A percentile compares a stretch with the other conserved stretches of the same genome.
Evolutionary conservation across 2,797 vertebrate species (phyloP).

Genomic region (Sternotherus odoratus): DNA sequence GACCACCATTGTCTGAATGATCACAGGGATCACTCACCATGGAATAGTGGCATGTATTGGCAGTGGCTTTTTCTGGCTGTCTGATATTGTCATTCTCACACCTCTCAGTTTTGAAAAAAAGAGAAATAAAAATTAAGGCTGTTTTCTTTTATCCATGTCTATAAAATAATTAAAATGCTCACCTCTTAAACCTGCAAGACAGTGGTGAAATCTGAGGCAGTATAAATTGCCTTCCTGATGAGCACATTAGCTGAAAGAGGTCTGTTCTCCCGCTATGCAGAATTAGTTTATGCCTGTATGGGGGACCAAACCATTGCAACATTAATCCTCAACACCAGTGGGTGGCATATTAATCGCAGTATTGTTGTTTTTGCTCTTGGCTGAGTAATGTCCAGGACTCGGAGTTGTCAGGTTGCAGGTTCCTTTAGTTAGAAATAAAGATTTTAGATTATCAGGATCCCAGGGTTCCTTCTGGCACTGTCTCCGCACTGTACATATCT

Average conservation of each 20-base stretch:
- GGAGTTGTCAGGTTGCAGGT: fast-evolving
- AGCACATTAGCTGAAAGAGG: slow-evolving; percentile 41
- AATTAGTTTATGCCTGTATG: slow-evolving; percentile 57
- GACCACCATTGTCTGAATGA: background rate
- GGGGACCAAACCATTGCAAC: slow-evolving; percentile 19
- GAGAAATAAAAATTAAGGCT: background rate
- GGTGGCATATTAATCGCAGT: slow-evolving; percentile 28
- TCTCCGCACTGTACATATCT: background rate
- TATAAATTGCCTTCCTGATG: slow-evolving; percentile 50
- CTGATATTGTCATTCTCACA: background rate
- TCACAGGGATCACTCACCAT: background rate
- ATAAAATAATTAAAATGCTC: slow-evolving; percentile 12
- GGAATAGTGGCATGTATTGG: background rate
- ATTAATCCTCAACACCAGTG: slow-evolving; percentile 26
- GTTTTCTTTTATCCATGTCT: background rate
- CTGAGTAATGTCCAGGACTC: background rate
- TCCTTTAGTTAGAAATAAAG: slow-evolving; percentile 17
- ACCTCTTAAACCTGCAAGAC: background rate
- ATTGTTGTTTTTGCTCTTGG: slow-evolving; percentile 17
- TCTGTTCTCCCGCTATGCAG: slow-evolving; percentile 42
- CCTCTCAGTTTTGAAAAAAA: background rate
- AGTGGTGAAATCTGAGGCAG: background rate
- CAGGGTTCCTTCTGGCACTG: background rate
- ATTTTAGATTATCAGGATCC: background rate
- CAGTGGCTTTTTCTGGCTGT: background rate